A percentile compares a stretch with the other conserved stretches of the same genome.
These are phyloP conservation scores for Seriola quinqueradiata DNA, from an alignment of 2,113 vertebrate species.

Conservation along the genomic window DNA sequence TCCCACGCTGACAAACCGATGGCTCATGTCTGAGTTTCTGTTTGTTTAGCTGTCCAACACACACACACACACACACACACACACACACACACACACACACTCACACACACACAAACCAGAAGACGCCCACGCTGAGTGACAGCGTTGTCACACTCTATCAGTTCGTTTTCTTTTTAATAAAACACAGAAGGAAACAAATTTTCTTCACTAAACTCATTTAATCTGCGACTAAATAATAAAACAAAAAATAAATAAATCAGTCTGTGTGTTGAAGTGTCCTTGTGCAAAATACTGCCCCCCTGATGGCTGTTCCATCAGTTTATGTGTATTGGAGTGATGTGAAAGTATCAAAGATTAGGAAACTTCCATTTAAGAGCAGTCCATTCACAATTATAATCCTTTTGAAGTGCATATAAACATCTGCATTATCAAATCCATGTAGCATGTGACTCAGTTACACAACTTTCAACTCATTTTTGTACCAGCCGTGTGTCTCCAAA, in stretches of 20 bases:
- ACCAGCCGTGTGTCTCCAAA: not conserved
- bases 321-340: too few species aligned
- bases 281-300: too few species aligned
- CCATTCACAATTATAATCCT: too few species aligned
- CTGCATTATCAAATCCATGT: too few species aligned
- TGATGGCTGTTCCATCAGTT: too few species aligned
- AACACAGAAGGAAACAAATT: constrained; percentile 18
- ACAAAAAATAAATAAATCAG: not conserved
- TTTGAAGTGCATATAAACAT: too few species aligned
- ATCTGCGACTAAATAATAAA: not conserved
- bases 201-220: not conserved
- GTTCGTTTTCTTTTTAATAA: constrained; percentile 30
- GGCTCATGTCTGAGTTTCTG: constrained; percentile 46
- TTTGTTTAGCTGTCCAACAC: constrained; percentile 28
- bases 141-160: constrained; percentile 13
- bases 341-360: too few species aligned
- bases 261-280: too few species aligned
- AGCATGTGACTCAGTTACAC: not conserved
- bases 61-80: constrained; percentile 6
- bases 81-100: not conserved
- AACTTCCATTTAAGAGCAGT: too few species aligned
- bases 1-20: constrained; percentile 50
- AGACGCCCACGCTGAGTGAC: constrained; percentile 41
- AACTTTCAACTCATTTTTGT: not conserved
- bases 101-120: not conserved